Evolutionary conservation across 2,113 vertebrate genomes (phyloP), one percentile per base, ranked within the genome.

Genomic region (Odocoileus hemionus): DNA sequence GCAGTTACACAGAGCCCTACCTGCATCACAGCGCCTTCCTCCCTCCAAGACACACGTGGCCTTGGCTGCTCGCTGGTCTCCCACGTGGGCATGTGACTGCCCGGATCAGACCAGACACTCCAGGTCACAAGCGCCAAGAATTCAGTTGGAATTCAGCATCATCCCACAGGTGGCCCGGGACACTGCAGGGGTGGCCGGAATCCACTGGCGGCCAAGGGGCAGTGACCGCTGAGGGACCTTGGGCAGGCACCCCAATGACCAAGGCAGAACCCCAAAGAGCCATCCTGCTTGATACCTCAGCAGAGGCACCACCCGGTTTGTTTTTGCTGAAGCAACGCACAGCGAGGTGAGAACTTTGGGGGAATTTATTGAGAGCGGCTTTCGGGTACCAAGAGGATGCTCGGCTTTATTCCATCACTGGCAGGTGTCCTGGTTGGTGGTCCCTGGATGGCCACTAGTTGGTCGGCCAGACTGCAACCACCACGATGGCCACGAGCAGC

Each of bases 401-500:
- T 16, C 57, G 45, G 82, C 60, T 92, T 86, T 12, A 13, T 39
- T 89, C 79, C 21, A 1, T 70, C 36, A 2, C 1, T 6, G 91
- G 86, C 55, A 45, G 94, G 88, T 33, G 57, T 92, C 94, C 43
- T 26, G 1, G 97, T 26, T 25, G 85, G 60, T 11, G 87, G 90
- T 70, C 80, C 55, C 60, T 36, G 33, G 58, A 45, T 26, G 13
- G 88, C 70, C 30, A 23, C 95, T 96, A 97, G 7, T 84, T 96
- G 91, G 98, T 98, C 9, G 98, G 98, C 97, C 97, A 98, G 76
- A 98, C 97, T 1, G 96, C 98, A 12, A 98, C 93, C 1, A 98
- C 98, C 97, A 98, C 98, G 4, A 98, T 98, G 28, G 98, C 98
- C 95, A 98, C 98, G 0, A 98, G 97, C 93, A 98, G 93, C 86